Evolutionary conservation across 2,797 vertebrate genomes (phyloP).

Genomic region (Sciurus vulgaris): DNA sequence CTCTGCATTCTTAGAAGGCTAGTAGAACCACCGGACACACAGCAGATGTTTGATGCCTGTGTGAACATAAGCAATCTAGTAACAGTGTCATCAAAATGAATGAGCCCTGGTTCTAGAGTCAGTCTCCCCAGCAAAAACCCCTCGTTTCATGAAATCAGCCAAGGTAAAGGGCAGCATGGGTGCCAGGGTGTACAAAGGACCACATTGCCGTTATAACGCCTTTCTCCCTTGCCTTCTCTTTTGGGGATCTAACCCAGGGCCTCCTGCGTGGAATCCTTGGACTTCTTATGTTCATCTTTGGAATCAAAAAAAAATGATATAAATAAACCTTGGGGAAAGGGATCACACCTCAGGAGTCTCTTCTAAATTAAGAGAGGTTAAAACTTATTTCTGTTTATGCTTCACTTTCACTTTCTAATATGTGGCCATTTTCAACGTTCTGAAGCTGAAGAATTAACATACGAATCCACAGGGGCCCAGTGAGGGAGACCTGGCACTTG

Average conservation of each 20-base stretch:
- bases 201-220: background rate
- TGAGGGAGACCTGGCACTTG: background rate
- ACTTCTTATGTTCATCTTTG: background rate
- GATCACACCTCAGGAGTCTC: background rate
- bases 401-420: background rate
- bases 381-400: conserved; percentile 11
- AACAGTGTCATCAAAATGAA: background rate
- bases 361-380: background rate
- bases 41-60: background rate
- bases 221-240: background rate
- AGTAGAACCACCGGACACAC: background rate
- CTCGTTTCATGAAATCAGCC: background rate
- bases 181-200: background rate
- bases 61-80: background rate
- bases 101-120: background rate
- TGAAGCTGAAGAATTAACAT: conserved; percentile 1
- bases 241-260: too few species aligned
- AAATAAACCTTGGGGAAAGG: conserved; percentile 21
- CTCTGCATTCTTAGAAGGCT: background rate
- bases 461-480: background rate
- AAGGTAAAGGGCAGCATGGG: background rate
- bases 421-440: background rate
- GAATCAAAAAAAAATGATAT: conserved; percentile 55
- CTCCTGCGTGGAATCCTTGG: background rate
- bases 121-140: background rate